Evolutionary conservation across 2,797 vertebrate genomes (phyloP), one percentile per base, ranked within the genome.

Genomic region (Phataginus tricuspis): DNA sequence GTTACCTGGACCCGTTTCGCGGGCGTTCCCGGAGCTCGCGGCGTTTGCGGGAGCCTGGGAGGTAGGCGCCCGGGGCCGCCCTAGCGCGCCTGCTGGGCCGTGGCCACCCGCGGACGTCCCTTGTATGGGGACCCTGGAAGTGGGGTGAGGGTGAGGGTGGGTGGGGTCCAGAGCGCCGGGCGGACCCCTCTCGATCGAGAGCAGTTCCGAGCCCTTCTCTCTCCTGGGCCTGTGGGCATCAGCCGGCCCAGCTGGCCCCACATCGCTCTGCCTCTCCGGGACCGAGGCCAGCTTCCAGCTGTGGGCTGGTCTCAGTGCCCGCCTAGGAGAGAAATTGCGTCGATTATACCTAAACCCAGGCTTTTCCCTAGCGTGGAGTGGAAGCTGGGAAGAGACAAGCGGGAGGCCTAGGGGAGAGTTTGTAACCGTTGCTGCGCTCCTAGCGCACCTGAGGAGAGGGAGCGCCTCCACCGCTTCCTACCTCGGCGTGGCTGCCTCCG

Each of bases 1-100:
- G 71, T 83, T 92, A 94, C 94, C 95, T 97, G 97, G 90, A 55
- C 55, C 94, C 31, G 71, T 49, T 75, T 86, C 59, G 71, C 72
- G 2, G 74, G 57, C 49, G 45, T 45, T 72, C 68, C 85, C 77
- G 37, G 69, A 97, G 84, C 95, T 96, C 55, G n/a, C 89, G 7
- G 27, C 18, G 86, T 18, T 6, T 21, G 69, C 83, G 11, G 39
- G 66, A 86, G 86, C 83, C 84, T 42, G 15, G 86, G 86, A 66
- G 89, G 53, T 63, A 86, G 95, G 89, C 91, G 66, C 66, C 86
- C 2, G 4, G 91, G 84, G 61, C 82, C 16, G 34, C 63, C 82
- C 51, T 16, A 42, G 94, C 39, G 45, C 63, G 59, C 57, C 51
- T 68, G 64, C 85, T 94, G 88, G 82, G 79, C 79, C 57, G 21